Evolutionary conservation across 2,797 vertebrate species (phyloP), one percentile per base, ranked within the genome.

Genomic region (Sparidentex hasta): DNA sequence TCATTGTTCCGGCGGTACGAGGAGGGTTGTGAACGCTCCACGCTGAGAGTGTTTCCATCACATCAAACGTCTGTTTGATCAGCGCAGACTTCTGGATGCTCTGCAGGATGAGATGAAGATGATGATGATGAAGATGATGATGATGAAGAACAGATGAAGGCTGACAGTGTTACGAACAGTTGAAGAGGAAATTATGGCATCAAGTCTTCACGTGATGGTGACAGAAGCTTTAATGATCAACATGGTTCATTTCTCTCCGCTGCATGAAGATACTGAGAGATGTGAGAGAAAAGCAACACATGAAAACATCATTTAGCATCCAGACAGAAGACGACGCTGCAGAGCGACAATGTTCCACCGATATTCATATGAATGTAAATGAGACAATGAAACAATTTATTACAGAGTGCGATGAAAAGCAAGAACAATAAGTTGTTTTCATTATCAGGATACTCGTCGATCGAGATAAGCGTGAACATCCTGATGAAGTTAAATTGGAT

Each of bases 51-150:
- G 43, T 38, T 23, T 47, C 12, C n/a, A 33, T 29, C n/a, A 13
- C 59, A 50, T 71, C 8, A 44, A 44, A 46, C 44, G 33, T 1
- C 17, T 21, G 17, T 14, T 14, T 44, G 3, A 23, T 67, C 38
- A 23, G 1, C 3, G 1, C 0, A 1, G 43, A 56, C 0, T 23
- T 57, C 7, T 51, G 46, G 6, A 44, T 14, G 16, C 14, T 1
- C 20, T 38, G 58, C 17, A 25, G 18, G 41, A 46, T 16, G 14
- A 57, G n/a, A n/a, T n/a, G n/a, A n/a, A n/a, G n/a, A n/a, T n/a
- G n/a, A n/a, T n/a, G n/a, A n/a, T n/a, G n/a, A n/a, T n/a, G n/a
- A n/a, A n/a, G n/a, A n/a, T n/a, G n/a, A n/a, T n/a, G n/a, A n/a
- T n/a, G n/a, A n/a, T n/a, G n/a, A n/a, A n/a, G 21, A 17, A 23